These are phyloP conservation scores for Ara ararauna DNA, from an alignment of 2,797 vertebrate species.

Conservation along the genomic window DNA sequence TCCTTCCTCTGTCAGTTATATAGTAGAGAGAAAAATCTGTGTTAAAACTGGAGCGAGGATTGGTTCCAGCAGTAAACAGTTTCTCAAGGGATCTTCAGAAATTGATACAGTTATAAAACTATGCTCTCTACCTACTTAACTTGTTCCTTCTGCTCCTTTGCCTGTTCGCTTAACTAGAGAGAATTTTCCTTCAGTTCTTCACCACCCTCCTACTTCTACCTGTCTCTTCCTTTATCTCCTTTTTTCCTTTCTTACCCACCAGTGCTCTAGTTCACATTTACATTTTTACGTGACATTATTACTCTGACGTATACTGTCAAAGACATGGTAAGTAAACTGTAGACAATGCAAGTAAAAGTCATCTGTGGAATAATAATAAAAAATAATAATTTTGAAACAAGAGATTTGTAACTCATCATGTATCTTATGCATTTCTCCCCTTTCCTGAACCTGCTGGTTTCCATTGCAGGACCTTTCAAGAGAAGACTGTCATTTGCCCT, in stretches of 20 bases:
- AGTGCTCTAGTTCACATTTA: not conserved
- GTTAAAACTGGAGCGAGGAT: not conserved
- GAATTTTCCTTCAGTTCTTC: not conserved
- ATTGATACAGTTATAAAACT: not conserved
- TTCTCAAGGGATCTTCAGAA: not conserved
- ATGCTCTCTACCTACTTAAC: not conserved
- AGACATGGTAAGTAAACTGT: not conserved
- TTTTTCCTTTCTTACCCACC: not conserved
- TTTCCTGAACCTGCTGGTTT: not conserved
- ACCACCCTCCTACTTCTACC: not conserved
- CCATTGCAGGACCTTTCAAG: not conserved
- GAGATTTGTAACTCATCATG: rapidly evolving
- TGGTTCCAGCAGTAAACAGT: not conserved
- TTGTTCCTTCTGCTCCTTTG: not conserved
- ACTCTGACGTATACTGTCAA: not conserved
- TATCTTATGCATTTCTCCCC: not conserved
- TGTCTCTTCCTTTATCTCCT: not conserved
- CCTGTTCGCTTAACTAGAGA: not conserved
- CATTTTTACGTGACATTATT: not conserved
- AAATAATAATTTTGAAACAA: not conserved
- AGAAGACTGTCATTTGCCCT: not conserved
- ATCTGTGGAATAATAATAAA: not conserved
- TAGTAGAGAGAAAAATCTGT: not conserved
- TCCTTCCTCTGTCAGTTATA: not conserved
- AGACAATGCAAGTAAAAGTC: not conserved